Evolutionary conservation across 2,113 vertebrate species (phyloP).

Genomic region (Antennarius striatus): DNA sequence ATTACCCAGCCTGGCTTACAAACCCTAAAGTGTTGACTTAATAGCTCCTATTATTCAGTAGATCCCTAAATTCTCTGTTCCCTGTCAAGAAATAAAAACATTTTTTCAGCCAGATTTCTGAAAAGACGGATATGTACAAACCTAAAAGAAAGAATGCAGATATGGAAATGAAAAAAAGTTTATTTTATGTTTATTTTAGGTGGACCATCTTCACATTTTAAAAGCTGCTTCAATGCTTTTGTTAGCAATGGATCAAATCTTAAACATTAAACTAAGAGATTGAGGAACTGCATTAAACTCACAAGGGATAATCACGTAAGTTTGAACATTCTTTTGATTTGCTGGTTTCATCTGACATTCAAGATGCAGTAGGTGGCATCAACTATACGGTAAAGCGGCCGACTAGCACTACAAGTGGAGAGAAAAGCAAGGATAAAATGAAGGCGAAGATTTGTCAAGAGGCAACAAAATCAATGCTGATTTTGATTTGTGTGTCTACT

Average conservation of each 20-base stretch:
- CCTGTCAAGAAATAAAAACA: too few species aligned
- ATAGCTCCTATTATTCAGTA: too few species aligned
- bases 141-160: slow-evolving; percentile 19
- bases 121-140: slow-evolving; percentile 1
- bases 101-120: neutral
- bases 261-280: neutral
- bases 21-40: too few species aligned
- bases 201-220: neutral
- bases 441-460: neutral
- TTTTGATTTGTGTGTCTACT: neutral
- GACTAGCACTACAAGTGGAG: neutral
- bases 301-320: neutral
- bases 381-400: too few species aligned
- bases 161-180: neutral
- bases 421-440: neutral
- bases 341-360: too few species aligned
- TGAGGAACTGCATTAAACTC: neutral
- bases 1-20: too few species aligned
- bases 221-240: neutral
- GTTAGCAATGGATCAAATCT: neutral
- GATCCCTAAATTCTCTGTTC: too few species aligned
- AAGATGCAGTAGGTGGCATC: too few species aligned
- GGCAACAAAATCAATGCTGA: neutral
- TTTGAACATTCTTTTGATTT: too few species aligned
- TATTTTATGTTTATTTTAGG: too few species aligned